Conservation (phyloP, 2,888 invertebrate species). For the Tachystola acroxantha region DNA sequence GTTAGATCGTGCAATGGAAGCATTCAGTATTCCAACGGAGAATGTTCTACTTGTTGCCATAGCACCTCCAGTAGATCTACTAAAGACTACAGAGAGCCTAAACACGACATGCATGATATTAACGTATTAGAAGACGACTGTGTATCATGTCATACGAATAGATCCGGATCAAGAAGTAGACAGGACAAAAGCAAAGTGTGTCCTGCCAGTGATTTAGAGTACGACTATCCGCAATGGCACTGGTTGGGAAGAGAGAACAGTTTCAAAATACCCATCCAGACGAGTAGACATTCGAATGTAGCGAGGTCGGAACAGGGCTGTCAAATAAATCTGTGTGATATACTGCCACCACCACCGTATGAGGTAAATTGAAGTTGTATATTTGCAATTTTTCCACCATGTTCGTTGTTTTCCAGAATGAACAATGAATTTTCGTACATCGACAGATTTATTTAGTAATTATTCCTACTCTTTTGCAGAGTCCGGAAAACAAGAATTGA, state of each 20-base stretch:
- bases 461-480: constrained; percentile 40
- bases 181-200: constrained; percentile 74
- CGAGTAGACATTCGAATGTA: constrained; percentile 66
- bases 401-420: constrained; percentile 22
- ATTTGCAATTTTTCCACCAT: constrained; percentile 31
- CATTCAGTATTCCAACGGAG: constrained; percentile 69
- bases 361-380: constrained; percentile 71
- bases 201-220: constrained; percentile 70
- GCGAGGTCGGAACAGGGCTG: constrained; percentile 72
- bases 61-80: constrained; percentile 72
- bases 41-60: constrained; percentile 71
- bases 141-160: constrained; percentile 66
- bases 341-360: constrained; percentile 81
- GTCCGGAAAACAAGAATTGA: constrained; percentile 60
- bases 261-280: constrained; percentile 74
- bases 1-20: constrained; percentile 72
- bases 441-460: constrained; percentile 13
- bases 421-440: constrained; percentile 24
- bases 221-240: constrained; percentile 74
- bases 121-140: constrained; percentile 67
- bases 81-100: constrained; percentile 67
- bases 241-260: constrained; percentile 73
- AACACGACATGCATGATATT: constrained; percentile 62
- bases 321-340: constrained; percentile 82
- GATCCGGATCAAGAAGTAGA: constrained; percentile 67